Evolutionary conservation across 2,113 vertebrate species (phyloP).

Genomic region (Corythornis madagascariensis): DNA sequence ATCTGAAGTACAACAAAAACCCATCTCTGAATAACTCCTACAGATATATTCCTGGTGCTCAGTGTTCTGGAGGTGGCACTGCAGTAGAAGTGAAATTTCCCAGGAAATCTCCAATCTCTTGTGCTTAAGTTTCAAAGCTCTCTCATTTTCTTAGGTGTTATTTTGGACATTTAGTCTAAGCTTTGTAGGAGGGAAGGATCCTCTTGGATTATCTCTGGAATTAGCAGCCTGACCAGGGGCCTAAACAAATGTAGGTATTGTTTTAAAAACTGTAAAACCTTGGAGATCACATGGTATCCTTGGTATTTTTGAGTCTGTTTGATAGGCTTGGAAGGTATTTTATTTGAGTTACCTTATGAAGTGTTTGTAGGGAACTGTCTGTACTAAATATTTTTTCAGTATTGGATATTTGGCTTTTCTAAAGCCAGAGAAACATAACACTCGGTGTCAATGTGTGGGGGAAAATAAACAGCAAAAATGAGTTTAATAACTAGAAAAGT

Average conservation of each 20-base stretch:
- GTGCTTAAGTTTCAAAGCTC: background rate
- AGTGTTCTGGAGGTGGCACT: background rate
- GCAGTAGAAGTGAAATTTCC: background rate
- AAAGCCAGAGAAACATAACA: background rate
- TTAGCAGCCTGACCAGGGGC: background rate
- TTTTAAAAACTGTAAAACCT: background rate
- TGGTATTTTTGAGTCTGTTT: background rate
- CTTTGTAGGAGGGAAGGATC: background rate
- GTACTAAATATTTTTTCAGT: background rate
- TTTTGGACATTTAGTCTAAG: background rate
- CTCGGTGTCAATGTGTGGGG: background rate
- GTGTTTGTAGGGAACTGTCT: background rate
- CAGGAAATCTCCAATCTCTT: conserved; percentile 4
- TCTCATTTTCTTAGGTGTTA: background rate
- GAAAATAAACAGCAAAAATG: background rate
- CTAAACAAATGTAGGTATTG: background rate
- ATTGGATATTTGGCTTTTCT: background rate
- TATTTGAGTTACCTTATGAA: background rate
- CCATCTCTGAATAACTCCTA: background rate
- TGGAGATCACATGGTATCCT: background rate
- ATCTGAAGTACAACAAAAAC: background rate
- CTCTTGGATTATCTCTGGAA: background rate
- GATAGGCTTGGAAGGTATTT: background rate
- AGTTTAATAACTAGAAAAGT: background rate
- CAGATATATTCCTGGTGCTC: background rate